Percentiles rank a stretch among this genome's conserved stretches.
Evolutionary conservation across 2,113 vertebrate species (phyloP).

Genomic region (Amblyopsis rosae): DNA sequence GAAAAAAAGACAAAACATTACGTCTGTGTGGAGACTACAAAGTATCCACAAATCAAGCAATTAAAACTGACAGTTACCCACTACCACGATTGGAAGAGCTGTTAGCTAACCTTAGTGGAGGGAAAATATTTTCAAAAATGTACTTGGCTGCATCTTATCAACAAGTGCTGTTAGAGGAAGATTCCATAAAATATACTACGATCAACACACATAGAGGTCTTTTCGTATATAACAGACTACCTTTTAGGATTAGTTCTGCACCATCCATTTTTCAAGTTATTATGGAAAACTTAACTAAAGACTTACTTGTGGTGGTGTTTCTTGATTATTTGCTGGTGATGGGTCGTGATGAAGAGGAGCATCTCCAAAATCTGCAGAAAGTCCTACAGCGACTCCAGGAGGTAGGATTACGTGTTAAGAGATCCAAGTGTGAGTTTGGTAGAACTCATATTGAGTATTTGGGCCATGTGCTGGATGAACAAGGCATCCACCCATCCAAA

Average conservation of each 20-base stretch:
- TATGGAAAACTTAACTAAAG: conserved; percentile 25
- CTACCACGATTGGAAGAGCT: conserved; percentile 31
- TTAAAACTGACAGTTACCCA: conserved; percentile 21
- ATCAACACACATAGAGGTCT: conserved; percentile 25
- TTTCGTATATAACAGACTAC: conserved; percentile 19
- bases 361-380: conserved; percentile 11
- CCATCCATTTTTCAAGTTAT: conserved; percentile 21
- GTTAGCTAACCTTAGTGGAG: conserved; percentile 33
- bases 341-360: conserved; percentile 5
- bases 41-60: conserved; percentile 25
- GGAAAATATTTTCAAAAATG: conserved; percentile 34
- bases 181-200: conserved; percentile 6
- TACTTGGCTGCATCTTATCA: conserved; percentile 32
- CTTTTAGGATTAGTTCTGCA: neutral
- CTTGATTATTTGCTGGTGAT: conserved; percentile 20
- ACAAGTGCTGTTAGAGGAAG: conserved; percentile 27
- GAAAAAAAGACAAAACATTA: conserved; percentile 16
- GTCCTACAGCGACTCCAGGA: conserved; percentile 15
- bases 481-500: no score
- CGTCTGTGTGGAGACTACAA: conserved; percentile 38
- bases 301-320: conserved; percentile 14
- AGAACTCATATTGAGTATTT: conserved; percentile 19
- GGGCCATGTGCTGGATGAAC: neutral
- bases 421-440: conserved; percentile 9
- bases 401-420: conserved; percentile 11